Evolutionary conservation across 1,140 invertebrate genomes (phyloP).

Genomic region (Euglossa dilemma): DNA sequence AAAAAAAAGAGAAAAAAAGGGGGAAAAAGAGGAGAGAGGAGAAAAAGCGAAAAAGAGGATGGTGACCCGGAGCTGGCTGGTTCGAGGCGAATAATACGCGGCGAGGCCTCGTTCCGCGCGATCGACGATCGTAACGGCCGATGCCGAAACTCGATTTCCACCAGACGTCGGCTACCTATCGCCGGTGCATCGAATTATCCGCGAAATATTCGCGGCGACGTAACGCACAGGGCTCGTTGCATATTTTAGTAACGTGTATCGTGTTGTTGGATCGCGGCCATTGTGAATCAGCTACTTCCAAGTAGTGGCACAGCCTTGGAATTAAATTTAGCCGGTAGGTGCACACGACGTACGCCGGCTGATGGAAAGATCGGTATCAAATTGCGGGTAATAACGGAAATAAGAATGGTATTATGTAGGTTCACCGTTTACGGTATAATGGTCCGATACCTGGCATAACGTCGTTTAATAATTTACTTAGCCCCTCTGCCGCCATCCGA

Average conservation of each 20-base stretch:
- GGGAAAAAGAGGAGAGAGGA: not conserved
- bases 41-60: not conserved
- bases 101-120: too few species aligned
- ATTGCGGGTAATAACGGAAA: conserved; percentile 64
- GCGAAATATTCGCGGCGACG: conserved; percentile 1
- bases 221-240: conserved; percentile 1
- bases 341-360: conserved; percentile 34
- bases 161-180: not conserved
- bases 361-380: conserved; percentile 62
- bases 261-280: conserved; percentile 27
- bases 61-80: too few species aligned
- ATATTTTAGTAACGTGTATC: conserved; percentile 34
- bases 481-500: not conserved
- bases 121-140: not conserved
- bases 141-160: not conserved
- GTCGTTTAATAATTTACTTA: conserved; percentile 60
- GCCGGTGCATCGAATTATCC: not conserved
- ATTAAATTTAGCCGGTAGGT: conserved; percentile 43
- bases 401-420: conserved; percentile 59
- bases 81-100: too few species aligned
- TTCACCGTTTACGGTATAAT: conserved; percentile 43
- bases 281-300: conserved; percentile 42
- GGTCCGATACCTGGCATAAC: not conserved
- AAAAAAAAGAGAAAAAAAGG: too few species aligned
- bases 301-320: conserved; percentile 35